Percentiles rank a stretch among this genome's conserved stretches.
Evolutionary conservation across 1,140 invertebrate genomes (phyloP).

Genomic region (Aphis craccivora): DNA sequence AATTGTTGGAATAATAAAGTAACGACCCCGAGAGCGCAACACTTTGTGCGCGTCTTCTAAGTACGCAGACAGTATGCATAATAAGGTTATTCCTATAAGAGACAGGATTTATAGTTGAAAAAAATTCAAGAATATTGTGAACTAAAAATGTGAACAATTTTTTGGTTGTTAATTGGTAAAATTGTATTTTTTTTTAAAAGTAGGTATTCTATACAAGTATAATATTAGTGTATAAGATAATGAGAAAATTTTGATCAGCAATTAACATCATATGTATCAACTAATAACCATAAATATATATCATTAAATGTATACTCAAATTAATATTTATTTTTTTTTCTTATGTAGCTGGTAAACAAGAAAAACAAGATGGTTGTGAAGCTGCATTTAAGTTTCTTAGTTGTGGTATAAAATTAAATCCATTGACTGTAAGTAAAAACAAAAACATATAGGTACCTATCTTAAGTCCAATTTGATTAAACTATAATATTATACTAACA

Average conservation of each 20-base stretch:
- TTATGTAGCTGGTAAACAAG: background rate
- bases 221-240: background rate
- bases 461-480: background rate
- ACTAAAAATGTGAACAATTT: too few relatives aligned
- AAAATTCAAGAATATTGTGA: too few relatives aligned
- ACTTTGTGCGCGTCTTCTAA: background rate
- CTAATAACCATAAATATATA: too few relatives aligned
- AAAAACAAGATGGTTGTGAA: slow-evolving; percentile 42
- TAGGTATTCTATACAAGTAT: background rate
- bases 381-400: background rate
- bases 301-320: background rate
- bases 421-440: background rate
- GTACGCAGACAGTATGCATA: background rate
- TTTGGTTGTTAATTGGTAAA: too few relatives aligned
- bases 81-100: background rate
- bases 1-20: background rate
- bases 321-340: background rate
- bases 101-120: background rate
- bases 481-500: background rate
- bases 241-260: background rate
- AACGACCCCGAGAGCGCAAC: background rate
- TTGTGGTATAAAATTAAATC: background rate
- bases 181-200: too few relatives aligned
- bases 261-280: too few relatives aligned
- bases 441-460: background rate